Evolutionary conservation across 2,888 invertebrate species (phyloP), one percentile per base, ranked within the genome.

Genomic region (Epistrophella euchroma): DNA sequence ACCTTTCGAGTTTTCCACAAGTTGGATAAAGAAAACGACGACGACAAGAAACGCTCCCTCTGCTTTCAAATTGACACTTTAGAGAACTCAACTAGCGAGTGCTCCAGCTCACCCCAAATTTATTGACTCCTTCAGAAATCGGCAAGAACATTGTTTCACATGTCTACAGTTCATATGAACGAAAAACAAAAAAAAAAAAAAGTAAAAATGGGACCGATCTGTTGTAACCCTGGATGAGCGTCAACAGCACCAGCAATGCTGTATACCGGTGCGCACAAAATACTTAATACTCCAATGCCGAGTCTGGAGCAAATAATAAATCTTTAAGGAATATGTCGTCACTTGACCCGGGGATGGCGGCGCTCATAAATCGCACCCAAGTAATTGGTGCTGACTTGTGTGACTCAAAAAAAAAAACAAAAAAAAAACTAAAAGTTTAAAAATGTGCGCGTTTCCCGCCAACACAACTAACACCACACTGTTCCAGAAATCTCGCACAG

Each of bases 321-420:
- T 89, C 89, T 89, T 88, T 66, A 86, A 88, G 88, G 88, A 88
- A 88, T 88, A 89, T 88, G 88, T 88, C 88, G 88, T 88, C 88
- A 88, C 88, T 88, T 89, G 89, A 89, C 88, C 89, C 80, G 77
- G 70, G 88, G 88, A 82, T 83, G 88, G 83, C 84, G 82, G 88
- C 82, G 87, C 80, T 88, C 88, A 88, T 89, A 89, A 89, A 89
- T 89, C 76, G 84, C 87, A 60, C 74, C 80, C 81, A 64, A 88
- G 88, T 88, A 89, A 89, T 89, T 89, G 88, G 85, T 84, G 88
- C 83, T 84, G 88, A 88, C 87, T 86, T 86, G 82, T 82, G 82
- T 86, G 82, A 86, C 82, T 86, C 62, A 56, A 73, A 72, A 60
- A 17, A 19, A 52, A 76, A 66, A 66, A 47, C 17, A 2, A 56